A percentile compares a stretch with the other conserved stretches of the same genome.
Conservation (phyloP, 2,113 vertebrate genomes). For the Felis chaus region DNA sequence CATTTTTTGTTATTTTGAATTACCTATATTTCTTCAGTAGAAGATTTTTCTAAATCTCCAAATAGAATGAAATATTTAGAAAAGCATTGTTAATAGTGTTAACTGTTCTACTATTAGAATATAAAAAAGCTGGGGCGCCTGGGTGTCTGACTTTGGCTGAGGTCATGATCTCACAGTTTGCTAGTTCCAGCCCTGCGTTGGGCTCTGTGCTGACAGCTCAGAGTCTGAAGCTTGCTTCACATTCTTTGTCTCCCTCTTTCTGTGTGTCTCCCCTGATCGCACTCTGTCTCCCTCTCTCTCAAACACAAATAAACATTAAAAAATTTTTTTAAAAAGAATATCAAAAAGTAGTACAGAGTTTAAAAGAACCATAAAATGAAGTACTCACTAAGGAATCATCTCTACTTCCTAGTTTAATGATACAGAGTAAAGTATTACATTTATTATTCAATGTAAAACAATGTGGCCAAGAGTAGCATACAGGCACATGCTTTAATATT, state of each 20-base stretch:
- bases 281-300: too few relatives aligned
- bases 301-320: too few relatives aligned
- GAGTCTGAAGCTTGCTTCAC: too few relatives aligned
- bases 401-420: slow-evolving; percentile 76
- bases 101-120: not conserved
- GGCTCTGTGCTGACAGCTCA: too few relatives aligned
- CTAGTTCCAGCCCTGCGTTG: too few relatives aligned
- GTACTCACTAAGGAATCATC: slow-evolving; percentile 73
- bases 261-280: too few relatives aligned
- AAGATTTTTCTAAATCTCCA: not conserved
- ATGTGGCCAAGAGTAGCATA: slow-evolving; percentile 87
- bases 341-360: not conserved
- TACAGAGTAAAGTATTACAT: slow-evolving; percentile 78
- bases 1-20: not conserved
- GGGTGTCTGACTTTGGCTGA: too few relatives aligned
- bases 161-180: too few relatives aligned
- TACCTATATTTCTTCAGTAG: slow-evolving; percentile 5
- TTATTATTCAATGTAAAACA: slow-evolving; percentile 85
- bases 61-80: not conserved
- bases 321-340: not conserved
- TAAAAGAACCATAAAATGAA: slow-evolving; percentile 80
- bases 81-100: slow-evolving; percentile 20
- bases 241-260: too few relatives aligned
- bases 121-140: not conserved
- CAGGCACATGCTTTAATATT: slow-evolving; percentile 99